Base-by-base conservation (phyloP, 2,888 invertebrate genomes). In the Catonia carolina region DNA sequence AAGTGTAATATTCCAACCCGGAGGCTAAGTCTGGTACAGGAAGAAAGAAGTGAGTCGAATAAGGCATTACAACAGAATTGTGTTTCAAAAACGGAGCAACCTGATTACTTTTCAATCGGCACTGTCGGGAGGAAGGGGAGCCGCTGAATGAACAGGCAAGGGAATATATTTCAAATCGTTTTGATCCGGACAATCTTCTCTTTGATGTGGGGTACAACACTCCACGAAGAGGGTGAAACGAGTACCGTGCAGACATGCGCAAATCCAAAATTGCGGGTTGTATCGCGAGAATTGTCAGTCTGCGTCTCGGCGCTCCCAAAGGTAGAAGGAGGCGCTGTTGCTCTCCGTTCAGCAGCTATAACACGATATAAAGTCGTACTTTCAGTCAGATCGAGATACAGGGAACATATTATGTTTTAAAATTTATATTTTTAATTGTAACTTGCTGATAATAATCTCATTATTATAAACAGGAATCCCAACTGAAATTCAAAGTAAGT, bases 51-150 rank as follows among this genome's bases (percentile, higher is more conserved):
- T n/a, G 22, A 12, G 23, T 27, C 6, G 45, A 18, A 23, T 22
- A 45, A 45, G 45, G 45, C 45, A 45, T 45, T 45, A 45, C 45
- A 45, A 27, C 45, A 45, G 22, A 45, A 45, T 45, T 45, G 45
- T 45, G 45, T 45, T 45, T 45, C 45, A 45, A 45, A 45, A 23
- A 45, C 15, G 45, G 45, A 45, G 45, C 22, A 45, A 45, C 45
- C 45, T 45, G 45, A 45, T 45, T 45, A 45, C 45, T 45, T 45
- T 45, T 45, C 45, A 45, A 45, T 45, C 45, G 45, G 45, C n/a
- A 45, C 27, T 18, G 22, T 45, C 22, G 22, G 20, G 22, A 23
- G 15, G 45, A 23, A 22, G 45, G 27, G 22, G 22, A 20, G 18
- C 15, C 15, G 23, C 45, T 45, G 45, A 22, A 45, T 14, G 45